A percentile compares a stretch with the other conserved stretches of the same genome.
phyloP scores from a whole-genome alignment of 2,797 vertebrate genomes.

The Lindbergichthys nudifrons region DNA sequence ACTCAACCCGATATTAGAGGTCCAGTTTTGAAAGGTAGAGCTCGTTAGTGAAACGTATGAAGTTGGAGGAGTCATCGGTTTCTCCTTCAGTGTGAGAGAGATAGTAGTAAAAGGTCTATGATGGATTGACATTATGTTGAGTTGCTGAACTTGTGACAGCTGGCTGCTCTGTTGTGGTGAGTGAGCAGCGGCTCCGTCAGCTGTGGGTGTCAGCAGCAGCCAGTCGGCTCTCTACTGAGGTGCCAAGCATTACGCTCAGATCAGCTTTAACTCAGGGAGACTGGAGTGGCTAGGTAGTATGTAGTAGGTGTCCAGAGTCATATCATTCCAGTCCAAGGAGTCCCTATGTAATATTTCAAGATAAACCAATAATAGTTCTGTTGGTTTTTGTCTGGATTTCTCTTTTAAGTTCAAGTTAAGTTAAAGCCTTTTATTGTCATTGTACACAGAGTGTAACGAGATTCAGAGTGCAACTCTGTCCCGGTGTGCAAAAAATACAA shows the following conservation, averaged over 20 bases:
- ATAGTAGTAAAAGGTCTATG: constrained; percentile 52
- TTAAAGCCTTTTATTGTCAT: no score
- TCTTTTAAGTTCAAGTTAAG: no score
- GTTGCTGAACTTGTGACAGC: constrained; percentile 67
- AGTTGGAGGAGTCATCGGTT: constrained; percentile 33
- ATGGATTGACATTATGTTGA: constrained; percentile 61
- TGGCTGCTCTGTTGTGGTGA: constrained; percentile 61
- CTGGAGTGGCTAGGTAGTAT: constrained; percentile 27
- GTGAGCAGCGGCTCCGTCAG: constrained; percentile 71
- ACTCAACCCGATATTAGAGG: constrained; percentile 15
- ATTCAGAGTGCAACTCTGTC: no score
- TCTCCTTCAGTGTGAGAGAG: constrained; percentile 33
- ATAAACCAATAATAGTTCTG: not conserved
- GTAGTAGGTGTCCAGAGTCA: constrained; percentile 2
- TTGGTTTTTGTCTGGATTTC: not conserved
- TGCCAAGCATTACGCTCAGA: constrained; percentile 55
- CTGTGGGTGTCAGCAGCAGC: constrained; percentile 67
- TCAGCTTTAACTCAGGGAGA: constrained; percentile 48
- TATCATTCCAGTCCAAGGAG: constrained; percentile 9
- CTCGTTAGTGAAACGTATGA: constrained; percentile 21
- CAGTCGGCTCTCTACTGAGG: constrained; percentile 50
- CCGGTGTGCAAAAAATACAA: no score
- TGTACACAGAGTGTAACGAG: no score
- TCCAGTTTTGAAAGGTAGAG: constrained; percentile 18
- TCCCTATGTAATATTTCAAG: not conserved